Evolutionary conservation across 2,797 vertebrate genomes (phyloP).

Genomic region (Parauchenoglanis punctatus): DNA sequence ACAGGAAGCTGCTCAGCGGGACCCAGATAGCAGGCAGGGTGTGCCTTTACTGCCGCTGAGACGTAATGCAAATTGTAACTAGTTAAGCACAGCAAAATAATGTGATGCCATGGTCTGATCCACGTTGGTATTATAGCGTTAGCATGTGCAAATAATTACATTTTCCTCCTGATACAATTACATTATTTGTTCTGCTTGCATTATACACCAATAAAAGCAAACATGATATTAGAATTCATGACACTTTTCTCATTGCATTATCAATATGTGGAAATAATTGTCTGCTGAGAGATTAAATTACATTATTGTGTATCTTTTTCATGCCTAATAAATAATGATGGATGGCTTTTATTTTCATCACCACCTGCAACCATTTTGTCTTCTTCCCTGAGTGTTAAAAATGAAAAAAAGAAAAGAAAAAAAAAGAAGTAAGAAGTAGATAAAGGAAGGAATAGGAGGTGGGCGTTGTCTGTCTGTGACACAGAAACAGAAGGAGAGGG

Average conservation of each 20-base stretch:
- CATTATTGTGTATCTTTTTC: slow-evolving; percentile 99
- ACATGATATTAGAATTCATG: slow-evolving; percentile 99
- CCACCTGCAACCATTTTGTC: slow-evolving; percentile 99
- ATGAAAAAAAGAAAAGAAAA: slow-evolving; percentile 85
- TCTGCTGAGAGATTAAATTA: slow-evolving; percentile 99
- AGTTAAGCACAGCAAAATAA: slow-evolving; percentile 86
- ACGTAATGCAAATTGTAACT: slow-evolving; percentile 85
- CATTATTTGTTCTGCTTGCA: slow-evolving; percentile 98
- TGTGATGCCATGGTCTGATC: slow-evolving; percentile 78
- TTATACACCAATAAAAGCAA: slow-evolving; percentile 98
- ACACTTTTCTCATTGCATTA: slow-evolving; percentile 99
- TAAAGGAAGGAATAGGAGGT: slow-evolving; percentile 90
- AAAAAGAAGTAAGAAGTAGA: slow-evolving; percentile 76
- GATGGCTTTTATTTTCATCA: slow-evolving; percentile 99
- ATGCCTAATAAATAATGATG: slow-evolving; percentile 99
- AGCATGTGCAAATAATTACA: slow-evolving; percentile 93
- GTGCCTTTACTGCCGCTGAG: slow-evolving; percentile 76
- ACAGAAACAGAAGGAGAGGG: slow-evolving; percentile 75
- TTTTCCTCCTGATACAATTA: slow-evolving; percentile 93
- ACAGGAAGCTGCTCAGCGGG: slow-evolving; percentile 69
- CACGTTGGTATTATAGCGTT: slow-evolving; percentile 83
- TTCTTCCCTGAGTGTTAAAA: slow-evolving; percentile 91
- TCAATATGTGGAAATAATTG: slow-evolving; percentile 99
- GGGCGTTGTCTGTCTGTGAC: slow-evolving; percentile 81
- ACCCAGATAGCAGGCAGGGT: slow-evolving; percentile 61